Conservation (phyloP, 2,888 invertebrate genomes). For the Cylloceria caligata region DNA sequence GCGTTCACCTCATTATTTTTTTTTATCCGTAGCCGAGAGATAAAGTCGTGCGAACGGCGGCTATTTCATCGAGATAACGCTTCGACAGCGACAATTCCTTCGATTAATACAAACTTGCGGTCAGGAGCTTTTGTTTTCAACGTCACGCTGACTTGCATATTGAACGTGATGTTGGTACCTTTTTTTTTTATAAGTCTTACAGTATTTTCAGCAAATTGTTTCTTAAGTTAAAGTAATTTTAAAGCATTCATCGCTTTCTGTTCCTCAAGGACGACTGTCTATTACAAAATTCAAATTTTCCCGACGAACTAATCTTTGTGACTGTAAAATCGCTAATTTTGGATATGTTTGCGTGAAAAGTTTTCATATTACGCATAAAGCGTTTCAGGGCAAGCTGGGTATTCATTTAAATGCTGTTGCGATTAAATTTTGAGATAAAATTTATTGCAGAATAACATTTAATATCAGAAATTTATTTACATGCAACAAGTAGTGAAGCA, state of each 20-base stretch:
- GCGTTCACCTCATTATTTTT: slow-evolving; percentile 54
- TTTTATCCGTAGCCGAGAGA: slow-evolving; percentile 9
- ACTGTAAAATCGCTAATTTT: too few species aligned
- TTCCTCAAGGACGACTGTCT: neutral
- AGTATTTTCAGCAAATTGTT: neutral
- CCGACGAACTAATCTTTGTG: too few species aligned
- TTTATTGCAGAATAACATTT: too few species aligned
- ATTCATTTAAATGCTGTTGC: too few species aligned
- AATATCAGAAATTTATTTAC: too few species aligned
- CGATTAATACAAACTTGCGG: slow-evolving; percentile 53
- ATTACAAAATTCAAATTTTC: too few species aligned
- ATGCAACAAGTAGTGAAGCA: too few species aligned
- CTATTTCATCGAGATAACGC: slow-evolving; percentile 58
- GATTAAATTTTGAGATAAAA: too few species aligned
- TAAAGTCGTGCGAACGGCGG: slow-evolving; percentile 38
- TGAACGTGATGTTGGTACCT: neutral
- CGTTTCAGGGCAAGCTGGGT: too few species aligned
- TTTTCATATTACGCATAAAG: too few species aligned
- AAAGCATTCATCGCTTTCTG: neutral
- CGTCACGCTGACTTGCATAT: slow-evolving; percentile 11
- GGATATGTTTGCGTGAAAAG: too few species aligned
- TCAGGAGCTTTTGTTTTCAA: neutral
- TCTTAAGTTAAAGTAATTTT: neutral
- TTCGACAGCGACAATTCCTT: slow-evolving; percentile 34
- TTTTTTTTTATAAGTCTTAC: neutral